A percentile compares a stretch with the other conserved stretches of the same genome.
Conservation (phyloP, 2,888 invertebrate genomes). For the Listrodromus nycthemerus region DNA sequence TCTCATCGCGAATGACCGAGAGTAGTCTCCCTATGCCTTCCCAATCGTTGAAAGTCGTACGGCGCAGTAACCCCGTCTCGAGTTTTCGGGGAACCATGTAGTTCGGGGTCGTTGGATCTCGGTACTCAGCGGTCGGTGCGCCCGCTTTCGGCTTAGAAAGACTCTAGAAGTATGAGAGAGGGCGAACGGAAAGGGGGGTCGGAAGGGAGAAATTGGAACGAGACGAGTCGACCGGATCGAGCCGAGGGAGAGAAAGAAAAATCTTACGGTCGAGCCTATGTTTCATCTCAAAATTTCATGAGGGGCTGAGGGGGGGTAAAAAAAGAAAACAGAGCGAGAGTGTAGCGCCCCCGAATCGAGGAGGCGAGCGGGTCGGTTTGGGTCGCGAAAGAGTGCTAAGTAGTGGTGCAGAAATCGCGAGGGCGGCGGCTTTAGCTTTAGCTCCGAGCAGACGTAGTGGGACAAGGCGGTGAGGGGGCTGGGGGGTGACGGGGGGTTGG, state of each 20-base stretch:
- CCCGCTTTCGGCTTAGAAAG: constrained; percentile 31
- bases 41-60: constrained; percentile 31
- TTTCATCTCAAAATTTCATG: background rate
- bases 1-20: constrained; percentile 6
- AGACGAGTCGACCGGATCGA: constrained; percentile 49
- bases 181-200: constrained; percentile 17
- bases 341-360: constrained; percentile 70
- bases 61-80: constrained; percentile 60
- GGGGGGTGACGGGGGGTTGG: background rate
- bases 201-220: constrained; percentile 35
- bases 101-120: constrained; percentile 61
- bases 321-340: constrained; percentile 39
- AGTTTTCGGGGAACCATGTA: constrained; percentile 60
- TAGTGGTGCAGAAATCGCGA: constrained; percentile 54
- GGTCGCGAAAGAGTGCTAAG: constrained; percentile 63
- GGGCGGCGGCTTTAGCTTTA: constrained; percentile 47
- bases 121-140: constrained; percentile 38
- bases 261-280: background rate
- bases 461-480: too few relatives aligned
- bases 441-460: constrained; percentile 6
- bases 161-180: constrained; percentile 2
- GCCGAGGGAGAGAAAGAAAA: constrained; percentile 13
- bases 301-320: background rate
- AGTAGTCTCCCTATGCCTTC: background rate
- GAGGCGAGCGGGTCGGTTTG: constrained; percentile 70